These are phyloP conservation scores for Elmis aenea DNA, from an alignment of 2,888 invertebrate genomes.

Conservation along the genomic window DNA sequence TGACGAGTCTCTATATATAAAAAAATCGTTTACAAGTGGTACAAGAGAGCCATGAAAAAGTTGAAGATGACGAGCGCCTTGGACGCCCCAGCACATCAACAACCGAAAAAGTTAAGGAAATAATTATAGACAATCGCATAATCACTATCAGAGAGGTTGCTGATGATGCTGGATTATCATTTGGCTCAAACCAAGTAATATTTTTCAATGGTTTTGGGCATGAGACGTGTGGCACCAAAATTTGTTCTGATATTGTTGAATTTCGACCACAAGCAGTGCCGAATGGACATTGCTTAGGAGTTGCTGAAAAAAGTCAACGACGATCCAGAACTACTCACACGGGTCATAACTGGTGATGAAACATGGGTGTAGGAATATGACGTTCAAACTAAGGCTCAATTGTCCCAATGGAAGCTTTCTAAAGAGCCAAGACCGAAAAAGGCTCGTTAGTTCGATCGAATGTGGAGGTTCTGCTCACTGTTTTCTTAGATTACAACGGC, in stretches of 20 bases:
- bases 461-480: conserved; percentile 3
- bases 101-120: conserved; percentile 1
- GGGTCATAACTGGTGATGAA: conserved; percentile 28
- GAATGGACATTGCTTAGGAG: no score
- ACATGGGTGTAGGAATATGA: conserved; percentile 30
- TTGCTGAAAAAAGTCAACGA: conserved; percentile 5
- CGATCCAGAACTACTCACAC: conserved; percentile 23
- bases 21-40: no score
- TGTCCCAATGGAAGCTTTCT: conserved; percentile 25
- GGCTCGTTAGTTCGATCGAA: conserved; percentile 19
- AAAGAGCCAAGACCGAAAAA: conserved; percentile 28
- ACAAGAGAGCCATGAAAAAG: neutral
- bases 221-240: conserved; percentile 5
- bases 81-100: neutral
- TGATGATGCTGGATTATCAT: no score
- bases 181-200: conserved; percentile 2
- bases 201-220: conserved; percentile 6
- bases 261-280: no score
- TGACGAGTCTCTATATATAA: no score
- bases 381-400: conserved; percentile 27
- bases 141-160: no score
- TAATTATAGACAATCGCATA: no score
- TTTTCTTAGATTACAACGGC: conserved; percentile 2
- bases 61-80: conserved; percentile 1
- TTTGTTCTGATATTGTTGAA: no score